Evolutionary conservation across 2,888 invertebrate genomes (phyloP).

Genomic region (Acleris emargana): DNA sequence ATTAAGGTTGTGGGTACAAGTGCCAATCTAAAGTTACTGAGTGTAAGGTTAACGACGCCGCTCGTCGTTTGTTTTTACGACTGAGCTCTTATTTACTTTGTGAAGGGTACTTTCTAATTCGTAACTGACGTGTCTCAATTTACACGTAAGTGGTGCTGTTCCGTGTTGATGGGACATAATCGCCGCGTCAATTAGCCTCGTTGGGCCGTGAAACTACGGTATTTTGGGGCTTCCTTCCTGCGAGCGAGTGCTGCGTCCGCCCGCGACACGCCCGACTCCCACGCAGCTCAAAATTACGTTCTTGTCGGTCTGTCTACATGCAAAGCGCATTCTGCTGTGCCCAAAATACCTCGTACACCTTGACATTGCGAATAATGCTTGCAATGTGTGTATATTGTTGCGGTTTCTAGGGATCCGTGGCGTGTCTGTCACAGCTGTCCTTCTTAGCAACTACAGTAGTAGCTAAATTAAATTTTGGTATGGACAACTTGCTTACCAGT

Average conservation of each 20-base stretch:
- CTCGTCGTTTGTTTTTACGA: constrained; percentile 39
- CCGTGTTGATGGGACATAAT: constrained; percentile 11
- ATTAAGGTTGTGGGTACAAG: constrained; percentile 25
- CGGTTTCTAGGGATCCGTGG: too few relatives aligned
- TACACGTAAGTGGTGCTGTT: constrained; percentile 14
- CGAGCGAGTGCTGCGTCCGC: background rate
- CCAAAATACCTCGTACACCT: background rate
- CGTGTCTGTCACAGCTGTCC: too few relatives aligned
- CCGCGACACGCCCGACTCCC: background rate
- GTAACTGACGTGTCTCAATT: constrained; percentile 26
- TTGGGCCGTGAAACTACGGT: constrained; percentile 10
- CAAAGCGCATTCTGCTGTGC: background rate
- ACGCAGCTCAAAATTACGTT: constrained; percentile 2
- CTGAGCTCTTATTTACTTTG: constrained; percentile 37
- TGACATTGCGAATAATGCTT: background rate
- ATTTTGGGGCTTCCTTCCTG: constrained; percentile 27
- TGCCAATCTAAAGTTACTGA: constrained; percentile 30
- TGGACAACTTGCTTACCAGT: too few relatives aligned
- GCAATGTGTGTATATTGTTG: too few relatives aligned
- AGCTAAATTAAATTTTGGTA: too few relatives aligned
- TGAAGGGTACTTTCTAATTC: constrained; percentile 24
- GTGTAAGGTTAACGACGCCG: constrained; percentile 37
- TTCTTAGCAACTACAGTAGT: too few relatives aligned
- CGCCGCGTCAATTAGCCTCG: constrained; percentile 16
- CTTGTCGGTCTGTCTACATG: constrained; percentile 2